Conservation (phyloP, 2,113 vertebrate species). For the Halcyon malimbica region DNA sequence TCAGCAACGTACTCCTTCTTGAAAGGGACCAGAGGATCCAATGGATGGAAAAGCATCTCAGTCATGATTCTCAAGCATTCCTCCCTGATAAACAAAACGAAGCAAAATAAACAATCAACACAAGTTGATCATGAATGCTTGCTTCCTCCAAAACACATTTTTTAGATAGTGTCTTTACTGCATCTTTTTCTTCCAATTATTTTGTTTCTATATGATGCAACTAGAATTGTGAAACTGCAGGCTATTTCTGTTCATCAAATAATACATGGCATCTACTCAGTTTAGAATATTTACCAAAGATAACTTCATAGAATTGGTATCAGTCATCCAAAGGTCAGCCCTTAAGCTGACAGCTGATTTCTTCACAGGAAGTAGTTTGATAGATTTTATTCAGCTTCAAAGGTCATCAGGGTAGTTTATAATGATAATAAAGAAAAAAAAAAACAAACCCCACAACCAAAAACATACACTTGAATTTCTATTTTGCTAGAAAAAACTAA, state of each 20-base stretch:
- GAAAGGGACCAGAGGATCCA: neutral
- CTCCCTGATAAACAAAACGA: neutral
- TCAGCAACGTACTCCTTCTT: neutral
- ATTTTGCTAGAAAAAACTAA: neutral
- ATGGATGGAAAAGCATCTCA: neutral
- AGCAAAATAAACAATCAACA: neutral
- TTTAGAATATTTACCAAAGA: neutral
- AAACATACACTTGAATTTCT: neutral
- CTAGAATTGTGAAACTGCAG: neutral
- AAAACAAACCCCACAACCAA: neutral
- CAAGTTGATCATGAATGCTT: neutral
- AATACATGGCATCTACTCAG: neutral
- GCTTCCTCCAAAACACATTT: neutral
- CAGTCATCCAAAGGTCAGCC: neutral
- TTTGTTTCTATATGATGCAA: neutral
- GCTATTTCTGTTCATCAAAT: neutral
- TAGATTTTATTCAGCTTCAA: slow-evolving; percentile 4
- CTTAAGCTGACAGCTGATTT: neutral
- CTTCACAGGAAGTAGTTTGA: neutral
- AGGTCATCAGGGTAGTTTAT: neutral
- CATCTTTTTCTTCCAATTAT: neutral
- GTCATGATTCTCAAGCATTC: neutral
- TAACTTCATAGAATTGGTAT: neutral
- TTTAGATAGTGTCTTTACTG: neutral
- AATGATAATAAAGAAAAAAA: neutral